Percentiles rank a stretch among this genome's conserved stretches.
phyloP scores from a whole-genome alignment of 2,797 vertebrate genomes.

The Gila robusta region DNA sequence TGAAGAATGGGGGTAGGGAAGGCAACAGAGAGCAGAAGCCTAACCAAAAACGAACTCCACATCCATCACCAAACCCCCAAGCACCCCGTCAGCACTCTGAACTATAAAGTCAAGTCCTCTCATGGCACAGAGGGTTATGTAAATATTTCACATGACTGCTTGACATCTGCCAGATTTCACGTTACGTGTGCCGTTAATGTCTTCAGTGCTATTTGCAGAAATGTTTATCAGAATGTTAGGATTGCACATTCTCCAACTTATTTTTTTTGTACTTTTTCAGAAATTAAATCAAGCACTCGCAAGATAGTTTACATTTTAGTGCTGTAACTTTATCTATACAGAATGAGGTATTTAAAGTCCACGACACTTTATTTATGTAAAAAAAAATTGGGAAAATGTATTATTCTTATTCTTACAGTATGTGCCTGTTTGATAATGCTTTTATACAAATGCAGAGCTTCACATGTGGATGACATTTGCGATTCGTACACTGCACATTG shows the following conservation, averaged over 20 bases:
- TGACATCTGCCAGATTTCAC: constrained; percentile 31
- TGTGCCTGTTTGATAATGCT: background rate
- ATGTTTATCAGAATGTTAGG: background rate
- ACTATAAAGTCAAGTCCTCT: constrained; percentile 64
- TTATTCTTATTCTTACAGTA: background rate
- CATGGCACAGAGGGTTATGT: background rate
- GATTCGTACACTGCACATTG: background rate
- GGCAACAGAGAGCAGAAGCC: constrained; percentile 47
- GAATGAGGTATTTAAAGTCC: background rate
- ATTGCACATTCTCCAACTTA: background rate
- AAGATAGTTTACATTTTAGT: background rate
- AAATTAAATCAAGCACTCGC: background rate
- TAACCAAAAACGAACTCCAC: constrained; percentile 53
- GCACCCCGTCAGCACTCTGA: constrained; percentile 70
- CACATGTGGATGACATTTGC: constrained; percentile 14
- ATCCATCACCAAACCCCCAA: constrained; percentile 50
- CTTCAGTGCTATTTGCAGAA: background rate
- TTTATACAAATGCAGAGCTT: constrained; percentile 11
- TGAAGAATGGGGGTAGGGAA: constrained; percentile 44
- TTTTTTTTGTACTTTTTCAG: background rate
- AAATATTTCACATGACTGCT: constrained; percentile 40
- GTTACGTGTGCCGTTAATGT: background rate
- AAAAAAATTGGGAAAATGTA: background rate
- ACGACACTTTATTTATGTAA: background rate
- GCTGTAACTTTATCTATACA: constrained; percentile 5